Conservation (phyloP, 2,113 vertebrate genomes). For the Osmerus mordax region DNA sequence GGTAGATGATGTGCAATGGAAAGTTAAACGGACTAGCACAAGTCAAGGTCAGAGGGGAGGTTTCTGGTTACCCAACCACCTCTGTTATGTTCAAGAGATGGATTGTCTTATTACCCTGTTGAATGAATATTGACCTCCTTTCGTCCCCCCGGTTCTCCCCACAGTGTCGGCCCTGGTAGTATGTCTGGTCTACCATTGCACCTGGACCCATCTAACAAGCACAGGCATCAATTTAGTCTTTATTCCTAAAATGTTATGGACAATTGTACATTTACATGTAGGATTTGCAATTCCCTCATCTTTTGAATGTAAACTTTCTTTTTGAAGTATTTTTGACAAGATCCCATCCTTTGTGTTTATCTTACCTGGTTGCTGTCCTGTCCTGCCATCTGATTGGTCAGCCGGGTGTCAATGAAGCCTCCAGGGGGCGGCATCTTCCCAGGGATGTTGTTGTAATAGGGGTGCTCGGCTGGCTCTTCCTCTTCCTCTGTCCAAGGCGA, state of each 20-base stretch:
- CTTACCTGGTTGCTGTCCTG: conserved; percentile 77
- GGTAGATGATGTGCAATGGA: neutral
- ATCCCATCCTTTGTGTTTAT: neutral
- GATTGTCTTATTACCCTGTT: conserved; percentile 74
- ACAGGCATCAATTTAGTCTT: neutral
- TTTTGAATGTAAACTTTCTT: neutral
- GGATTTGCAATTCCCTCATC: neutral
- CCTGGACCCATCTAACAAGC: conserved; percentile 67
- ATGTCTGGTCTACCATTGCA: conserved; percentile 82
- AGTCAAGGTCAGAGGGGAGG: neutral
- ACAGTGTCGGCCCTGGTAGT: conserved; percentile 87
- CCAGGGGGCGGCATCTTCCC: conserved; percentile 88
- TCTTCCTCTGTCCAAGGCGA: conserved; percentile 87
- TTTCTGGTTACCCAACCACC: no score
- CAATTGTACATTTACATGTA: neutral
- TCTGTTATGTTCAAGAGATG: neutral
- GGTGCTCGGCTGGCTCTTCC: conserved; percentile 78
- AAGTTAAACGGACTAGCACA: neutral
- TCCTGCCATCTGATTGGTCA: conserved; percentile 71
- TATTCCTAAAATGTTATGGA: neutral
- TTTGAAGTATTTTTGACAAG: neutral
- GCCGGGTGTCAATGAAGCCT: conserved; percentile 81
- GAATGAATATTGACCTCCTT: conserved; percentile 71
- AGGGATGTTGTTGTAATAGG: conserved; percentile 92
- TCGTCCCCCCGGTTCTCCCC: conserved; percentile 77